phyloP scores from a whole-genome alignment of 2,797 vertebrate species.

The Acipenser oxyrinchus region DNA sequence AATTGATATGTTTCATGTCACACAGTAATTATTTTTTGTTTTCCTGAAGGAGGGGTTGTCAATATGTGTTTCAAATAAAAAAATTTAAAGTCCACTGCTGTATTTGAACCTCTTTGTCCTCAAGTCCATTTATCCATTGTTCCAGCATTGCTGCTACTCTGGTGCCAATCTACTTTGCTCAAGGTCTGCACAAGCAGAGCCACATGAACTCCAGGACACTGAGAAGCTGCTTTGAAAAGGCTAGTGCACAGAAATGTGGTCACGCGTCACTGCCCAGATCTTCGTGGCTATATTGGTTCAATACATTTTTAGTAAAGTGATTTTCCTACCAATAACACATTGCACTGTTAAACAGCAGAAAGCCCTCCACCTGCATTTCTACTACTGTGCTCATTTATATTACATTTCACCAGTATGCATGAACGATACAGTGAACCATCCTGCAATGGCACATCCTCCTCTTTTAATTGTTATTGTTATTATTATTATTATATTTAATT shows the following conservation, averaged over 20 bases:
- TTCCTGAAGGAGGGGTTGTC: too few relatives aligned
- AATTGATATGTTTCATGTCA: too few relatives aligned
- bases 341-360: slow-evolving; percentile 61
- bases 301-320: slow-evolving; percentile 31
- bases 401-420: slow-evolving; percentile 28
- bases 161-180: not conserved
- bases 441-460: slow-evolving; percentile 24
- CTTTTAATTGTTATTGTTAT: not conserved
- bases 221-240: slow-evolving; percentile 18
- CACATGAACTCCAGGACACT: not conserved
- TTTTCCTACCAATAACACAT: slow-evolving; percentile 38
- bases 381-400: slow-evolving; percentile 20
- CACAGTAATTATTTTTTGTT: too few relatives aligned
- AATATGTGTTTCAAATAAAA: too few relatives aligned
- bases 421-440: slow-evolving; percentile 50
- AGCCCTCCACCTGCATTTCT: slow-evolving; percentile 31
- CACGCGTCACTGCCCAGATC: not conserved
- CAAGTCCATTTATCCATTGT: too few relatives aligned
- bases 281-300: slow-evolving; percentile 41
- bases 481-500: not conserved
- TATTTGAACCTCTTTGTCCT: too few relatives aligned
- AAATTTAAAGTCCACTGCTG: too few relatives aligned
- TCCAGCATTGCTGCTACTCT: not conserved
- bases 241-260: slow-evolving; percentile 27
- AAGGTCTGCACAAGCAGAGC: not conserved